Evolutionary conservation across 2,888 invertebrate species (phyloP).

Genomic region (Criorhina ranunculi): DNA sequence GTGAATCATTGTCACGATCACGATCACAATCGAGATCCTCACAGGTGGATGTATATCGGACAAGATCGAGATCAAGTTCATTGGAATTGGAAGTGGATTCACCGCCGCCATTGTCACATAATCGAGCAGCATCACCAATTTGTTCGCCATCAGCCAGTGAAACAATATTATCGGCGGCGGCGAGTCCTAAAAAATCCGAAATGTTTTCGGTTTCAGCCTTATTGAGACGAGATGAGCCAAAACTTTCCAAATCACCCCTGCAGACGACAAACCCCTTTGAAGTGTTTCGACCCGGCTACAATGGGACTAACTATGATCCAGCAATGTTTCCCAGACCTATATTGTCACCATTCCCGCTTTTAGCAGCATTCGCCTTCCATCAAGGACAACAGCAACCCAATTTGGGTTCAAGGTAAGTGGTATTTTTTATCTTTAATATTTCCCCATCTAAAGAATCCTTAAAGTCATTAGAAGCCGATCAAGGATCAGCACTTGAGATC

Average conservation of each 20-base stretch:
- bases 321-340: constrained; percentile 83
- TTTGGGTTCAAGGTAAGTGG: constrained; percentile 81
- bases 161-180: constrained; percentile 82
- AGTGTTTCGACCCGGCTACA: constrained; percentile 85
- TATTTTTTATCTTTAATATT: neutral
- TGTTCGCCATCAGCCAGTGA: constrained; percentile 82
- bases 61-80: constrained; percentile 85
- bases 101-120: constrained; percentile 86
- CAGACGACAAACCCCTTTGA: constrained; percentile 83
- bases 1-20: constrained; percentile 82
- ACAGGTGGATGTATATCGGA: constrained; percentile 73
- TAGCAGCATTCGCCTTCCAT: constrained; percentile 84
- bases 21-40: constrained; percentile 81
- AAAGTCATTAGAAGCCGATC: too few relatives aligned
- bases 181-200: constrained; percentile 89
- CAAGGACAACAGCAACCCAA: constrained; percentile 84
- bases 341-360: constrained; percentile 83
- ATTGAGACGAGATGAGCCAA: constrained; percentile 90
- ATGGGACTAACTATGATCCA: constrained; percentile 83
- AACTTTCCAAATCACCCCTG: constrained; percentile 68
- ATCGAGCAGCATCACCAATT: constrained; percentile 80
- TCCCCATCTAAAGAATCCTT: constrained; percentile 69
- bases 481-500: too few relatives aligned
- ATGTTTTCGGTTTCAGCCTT: constrained; percentile 93
- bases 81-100: constrained; percentile 92